A percentile compares a stretch with the other conserved stretches of the same genome.
Evolutionary conservation across 1,140 invertebrate species (phyloP).

Genomic region (Heliconius hermathena): DNA sequence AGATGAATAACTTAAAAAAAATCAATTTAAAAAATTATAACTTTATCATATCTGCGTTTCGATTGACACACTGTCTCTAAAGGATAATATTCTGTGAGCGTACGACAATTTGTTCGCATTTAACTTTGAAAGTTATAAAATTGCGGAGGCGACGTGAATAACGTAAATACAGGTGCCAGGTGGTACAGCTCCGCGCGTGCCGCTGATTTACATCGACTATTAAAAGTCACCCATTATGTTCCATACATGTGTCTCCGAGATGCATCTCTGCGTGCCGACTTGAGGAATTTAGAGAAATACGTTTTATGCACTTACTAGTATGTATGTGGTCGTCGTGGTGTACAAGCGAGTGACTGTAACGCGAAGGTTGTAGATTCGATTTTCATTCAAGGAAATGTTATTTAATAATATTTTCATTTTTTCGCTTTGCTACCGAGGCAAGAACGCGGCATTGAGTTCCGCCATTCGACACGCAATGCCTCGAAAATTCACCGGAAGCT

Average conservation of each 20-base stretch:
- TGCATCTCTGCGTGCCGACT: slow-evolving; percentile 1
- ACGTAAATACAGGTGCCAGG: slow-evolving; percentile 57
- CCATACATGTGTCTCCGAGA: slow-evolving; percentile 35
- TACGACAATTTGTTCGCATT: slow-evolving; percentile 57
- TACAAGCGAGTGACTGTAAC: no score
- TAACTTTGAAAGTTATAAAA: slow-evolving; percentile 70
- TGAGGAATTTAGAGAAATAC: neutral
- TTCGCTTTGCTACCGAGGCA: no score
- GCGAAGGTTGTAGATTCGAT: no score
- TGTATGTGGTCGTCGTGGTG: neutral
- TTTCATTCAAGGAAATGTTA: no score
- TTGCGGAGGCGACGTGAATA: slow-evolving; percentile 55
- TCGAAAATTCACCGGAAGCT: no score
- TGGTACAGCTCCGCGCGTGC: slow-evolving; percentile 36
- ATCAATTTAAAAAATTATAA: neutral
- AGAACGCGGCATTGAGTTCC: no score
- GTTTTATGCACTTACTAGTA: neutral
- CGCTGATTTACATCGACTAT: slow-evolving; percentile 64
- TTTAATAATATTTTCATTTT: no score
- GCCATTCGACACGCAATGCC: no score
- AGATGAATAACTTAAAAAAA: neutral
- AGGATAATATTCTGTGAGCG: slow-evolving; percentile 50
- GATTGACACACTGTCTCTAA: neutral
- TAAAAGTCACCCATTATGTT: slow-evolving; percentile 59
- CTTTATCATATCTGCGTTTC: neutral